phyloP scores from a whole-genome alignment of 2,797 vertebrate species.

The Uromys caudimaculatus region DNA sequence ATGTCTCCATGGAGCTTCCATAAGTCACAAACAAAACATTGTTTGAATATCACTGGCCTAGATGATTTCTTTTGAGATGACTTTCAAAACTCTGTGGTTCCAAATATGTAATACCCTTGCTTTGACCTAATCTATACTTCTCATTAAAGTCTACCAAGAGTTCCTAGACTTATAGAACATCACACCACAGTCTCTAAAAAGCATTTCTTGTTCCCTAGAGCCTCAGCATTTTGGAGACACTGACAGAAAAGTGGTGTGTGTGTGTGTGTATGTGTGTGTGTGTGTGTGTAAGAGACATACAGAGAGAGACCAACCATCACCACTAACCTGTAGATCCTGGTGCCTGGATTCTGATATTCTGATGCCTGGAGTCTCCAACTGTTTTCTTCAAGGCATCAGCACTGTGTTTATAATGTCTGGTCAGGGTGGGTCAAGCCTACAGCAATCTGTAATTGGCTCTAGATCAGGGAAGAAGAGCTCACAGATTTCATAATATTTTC shows the following conservation, averaged over 20 bases:
- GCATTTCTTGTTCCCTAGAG: background rate
- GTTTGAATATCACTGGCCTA: background rate
- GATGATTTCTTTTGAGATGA: background rate
- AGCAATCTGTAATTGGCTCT: slow-evolving; percentile 61
- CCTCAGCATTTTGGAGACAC: background rate
- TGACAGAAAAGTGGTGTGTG: slow-evolving; percentile 13
- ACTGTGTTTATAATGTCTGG: slow-evolving; percentile 68
- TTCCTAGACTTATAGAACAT: background rate
- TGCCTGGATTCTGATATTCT: background rate
- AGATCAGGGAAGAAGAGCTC: slow-evolving; percentile 43
- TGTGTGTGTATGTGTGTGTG: background rate
- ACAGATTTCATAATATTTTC: slow-evolving; percentile 63
- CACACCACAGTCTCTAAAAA: background rate
- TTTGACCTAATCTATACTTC: background rate
- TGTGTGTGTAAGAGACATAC: background rate
- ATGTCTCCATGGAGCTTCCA: background rate
- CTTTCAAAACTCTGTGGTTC: slow-evolving; percentile 13
- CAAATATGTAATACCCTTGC: slow-evolving; percentile 14
- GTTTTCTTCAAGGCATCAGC: slow-evolving; percentile 20
- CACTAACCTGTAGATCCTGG: slow-evolving; percentile 76
- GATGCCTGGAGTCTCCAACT: slow-evolving; percentile 19
- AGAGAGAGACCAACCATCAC: background rate
- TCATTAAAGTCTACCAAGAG: slow-evolving; percentile 11
- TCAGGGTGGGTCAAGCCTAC: slow-evolving; percentile 47
- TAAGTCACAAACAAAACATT: background rate